These are phyloP conservation scores for Xanthia icteritia DNA, from an alignment of 2,888 invertebrate genomes.

Conservation along the genomic window DNA sequence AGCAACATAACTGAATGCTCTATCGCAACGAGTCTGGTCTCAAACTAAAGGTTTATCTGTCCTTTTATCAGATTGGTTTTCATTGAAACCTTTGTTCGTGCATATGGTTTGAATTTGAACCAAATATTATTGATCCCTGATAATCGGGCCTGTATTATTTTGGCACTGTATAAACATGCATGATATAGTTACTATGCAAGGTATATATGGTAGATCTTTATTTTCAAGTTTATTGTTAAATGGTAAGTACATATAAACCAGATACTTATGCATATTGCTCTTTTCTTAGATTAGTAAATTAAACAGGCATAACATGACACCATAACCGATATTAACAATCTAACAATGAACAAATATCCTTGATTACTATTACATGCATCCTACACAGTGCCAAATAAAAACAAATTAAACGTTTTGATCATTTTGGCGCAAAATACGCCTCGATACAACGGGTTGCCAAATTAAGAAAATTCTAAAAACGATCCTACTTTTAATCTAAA, in stretches of 20 bases:
- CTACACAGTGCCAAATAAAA: conserved; percentile 77
- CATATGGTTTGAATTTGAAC: conserved; percentile 52
- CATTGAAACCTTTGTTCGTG: conserved; percentile 47
- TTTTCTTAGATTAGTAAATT: conserved; percentile 27
- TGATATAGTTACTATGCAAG: conserved; percentile 58
- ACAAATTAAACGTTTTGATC: conserved; percentile 66
- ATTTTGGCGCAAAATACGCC: conserved; percentile 76
- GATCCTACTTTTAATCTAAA: conserved; percentile 32
- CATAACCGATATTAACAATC: conserved; percentile 25
- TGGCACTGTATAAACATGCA: conserved; percentile 68
- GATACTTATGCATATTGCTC: conserved; percentile 41
- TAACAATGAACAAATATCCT: conserved; percentile 12
- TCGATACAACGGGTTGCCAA: conserved; percentile 82
- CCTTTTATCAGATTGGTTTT: conserved; percentile 62
- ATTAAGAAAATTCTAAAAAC: conserved; percentile 39
- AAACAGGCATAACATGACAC: conserved; percentile 32
- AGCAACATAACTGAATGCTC: conserved; percentile 80
- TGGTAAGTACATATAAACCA: conserved; percentile 21
- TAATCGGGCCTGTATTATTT: conserved; percentile 58
- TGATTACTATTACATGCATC: conserved; percentile 49
- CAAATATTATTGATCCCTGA: conserved; percentile 50
- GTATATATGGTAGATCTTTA: conserved; percentile 29
- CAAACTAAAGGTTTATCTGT: conserved; percentile 64
- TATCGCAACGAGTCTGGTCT: conserved; percentile 78
- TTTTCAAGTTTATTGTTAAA: conserved; percentile 15